Conservation (phyloP, 2,797 vertebrate species). For the Scomberomorus guttatus region DNA sequence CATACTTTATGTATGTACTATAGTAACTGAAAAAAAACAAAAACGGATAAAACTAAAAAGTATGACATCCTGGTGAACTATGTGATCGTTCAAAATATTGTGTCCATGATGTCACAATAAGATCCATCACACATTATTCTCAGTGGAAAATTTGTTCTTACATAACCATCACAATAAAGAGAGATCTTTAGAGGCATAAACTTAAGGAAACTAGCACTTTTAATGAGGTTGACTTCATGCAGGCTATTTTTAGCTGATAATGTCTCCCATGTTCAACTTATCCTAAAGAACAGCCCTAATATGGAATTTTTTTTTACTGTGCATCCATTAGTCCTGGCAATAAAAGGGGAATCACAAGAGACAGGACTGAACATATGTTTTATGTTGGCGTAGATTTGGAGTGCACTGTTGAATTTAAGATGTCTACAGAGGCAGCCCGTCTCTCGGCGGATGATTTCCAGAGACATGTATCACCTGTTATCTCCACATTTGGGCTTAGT, state of each 20-base stretch:
- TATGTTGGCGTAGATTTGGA: conserved; percentile 56
- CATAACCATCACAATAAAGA: conserved; percentile 31
- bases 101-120: background rate
- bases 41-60: background rate
- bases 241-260: conserved; percentile 65
- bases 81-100: background rate
- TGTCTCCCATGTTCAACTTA: conserved; percentile 33
- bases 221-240: conserved; percentile 47
- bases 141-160: conserved; percentile 10
- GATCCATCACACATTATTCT: background rate
- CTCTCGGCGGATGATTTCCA: conserved; percentile 61
- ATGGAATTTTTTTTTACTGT: conserved; percentile 60
- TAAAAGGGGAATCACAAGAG: conserved; percentile 65
- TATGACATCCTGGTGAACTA: background rate
- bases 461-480: conserved; percentile 76
- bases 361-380: conserved; percentile 70
- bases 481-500: conserved; percentile 62
- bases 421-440: conserved; percentile 51
- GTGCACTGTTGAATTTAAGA: conserved; percentile 75
- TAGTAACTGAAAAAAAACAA: background rate
- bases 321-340: conserved; percentile 64
- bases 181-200: conserved; percentile 2
- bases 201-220: conserved; percentile 40
- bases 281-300: conserved; percentile 72
- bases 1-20: background rate